phyloP scores from a whole-genome alignment of 2,113 vertebrate genomes.

The Chamaea fasciata region DNA sequence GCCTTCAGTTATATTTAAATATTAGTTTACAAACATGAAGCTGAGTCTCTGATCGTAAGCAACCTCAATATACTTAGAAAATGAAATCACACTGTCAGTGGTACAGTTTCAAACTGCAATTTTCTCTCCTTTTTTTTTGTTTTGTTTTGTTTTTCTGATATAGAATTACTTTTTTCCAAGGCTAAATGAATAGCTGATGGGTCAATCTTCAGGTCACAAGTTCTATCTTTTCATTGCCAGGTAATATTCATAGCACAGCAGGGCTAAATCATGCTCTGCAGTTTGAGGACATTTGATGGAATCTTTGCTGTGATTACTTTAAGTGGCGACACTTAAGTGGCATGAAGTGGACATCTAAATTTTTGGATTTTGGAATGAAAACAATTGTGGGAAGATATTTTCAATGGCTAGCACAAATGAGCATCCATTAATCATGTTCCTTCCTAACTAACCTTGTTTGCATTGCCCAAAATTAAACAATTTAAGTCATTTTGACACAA shows the following conservation, averaged over 20 bases:
- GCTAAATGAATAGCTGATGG: slow-evolving; percentile 18
- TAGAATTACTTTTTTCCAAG: neutral
- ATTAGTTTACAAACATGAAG: neutral
- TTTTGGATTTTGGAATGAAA: neutral
- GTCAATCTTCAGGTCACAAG: slow-evolving; percentile 10
- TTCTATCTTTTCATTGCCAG: slow-evolving; percentile 21
- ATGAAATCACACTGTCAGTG: neutral
- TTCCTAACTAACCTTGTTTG: neutral
- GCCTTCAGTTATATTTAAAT: neutral
- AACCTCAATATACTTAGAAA: neutral
- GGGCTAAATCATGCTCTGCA: slow-evolving; percentile 6
- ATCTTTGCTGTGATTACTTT: slow-evolving; percentile 9
- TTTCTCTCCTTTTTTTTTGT: neutral
- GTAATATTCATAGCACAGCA: slow-evolving; percentile 38
- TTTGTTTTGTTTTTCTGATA: neutral
- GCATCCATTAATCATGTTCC: neutral
- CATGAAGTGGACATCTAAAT: neutral
- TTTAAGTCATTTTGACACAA: neutral
- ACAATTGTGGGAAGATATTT: neutral
- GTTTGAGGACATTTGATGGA: slow-evolving; percentile 9
- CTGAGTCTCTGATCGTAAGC: neutral
- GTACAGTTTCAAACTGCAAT: neutral
- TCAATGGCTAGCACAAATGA: neutral
- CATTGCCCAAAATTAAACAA: neutral
- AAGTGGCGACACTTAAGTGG: neutral